These are phyloP conservation scores for Zaprionus bogoriensis DNA, from an alignment of 2,888 invertebrate species.

Conservation along the genomic window DNA sequence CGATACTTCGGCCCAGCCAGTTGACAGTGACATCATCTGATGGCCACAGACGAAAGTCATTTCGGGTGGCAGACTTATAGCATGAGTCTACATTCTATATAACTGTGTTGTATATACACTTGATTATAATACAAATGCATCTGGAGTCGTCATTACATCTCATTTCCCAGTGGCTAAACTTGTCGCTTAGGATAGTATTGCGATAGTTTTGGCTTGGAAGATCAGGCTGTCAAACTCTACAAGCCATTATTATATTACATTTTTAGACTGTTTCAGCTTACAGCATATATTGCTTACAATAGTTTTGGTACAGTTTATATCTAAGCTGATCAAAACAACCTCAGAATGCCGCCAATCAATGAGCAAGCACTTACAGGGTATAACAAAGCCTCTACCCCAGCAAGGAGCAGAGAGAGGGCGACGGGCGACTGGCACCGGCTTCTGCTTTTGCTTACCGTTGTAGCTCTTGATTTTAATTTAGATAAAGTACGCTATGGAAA, in stretches of 20 bases:
- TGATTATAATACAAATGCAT: too few relatives aligned
- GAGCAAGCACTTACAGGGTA: constrained; percentile 31
- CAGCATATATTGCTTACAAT: too few relatives aligned
- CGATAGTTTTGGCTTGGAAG: background rate
- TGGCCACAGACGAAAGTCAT: constrained; percentile 43
- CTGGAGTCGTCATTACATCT: too few relatives aligned
- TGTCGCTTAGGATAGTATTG: background rate
- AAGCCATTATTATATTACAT: too few relatives aligned
- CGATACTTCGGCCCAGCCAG: constrained; percentile 20
- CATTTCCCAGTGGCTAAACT: too few relatives aligned
- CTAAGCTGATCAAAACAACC: background rate
- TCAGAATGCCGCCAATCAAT: too few relatives aligned
- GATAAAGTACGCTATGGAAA: constrained; percentile 73
- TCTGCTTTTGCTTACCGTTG: background rate
- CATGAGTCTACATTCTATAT: too few relatives aligned
- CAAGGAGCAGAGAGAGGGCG: background rate
- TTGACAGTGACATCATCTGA: constrained; percentile 62
- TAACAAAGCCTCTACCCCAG: background rate
- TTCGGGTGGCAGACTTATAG: constrained; percentile 28
- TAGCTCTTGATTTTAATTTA: constrained; percentile 69
- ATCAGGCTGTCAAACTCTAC: too few relatives aligned
- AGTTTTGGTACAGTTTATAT: background rate
- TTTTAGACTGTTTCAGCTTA: too few relatives aligned
- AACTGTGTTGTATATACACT: too few relatives aligned
- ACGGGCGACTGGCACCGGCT: constrained; percentile 4